Evolutionary conservation across 2,888 invertebrate genomes (phyloP), one percentile per base, ranked within the genome.

Genomic region (Habrosyne pyritoides): DNA sequence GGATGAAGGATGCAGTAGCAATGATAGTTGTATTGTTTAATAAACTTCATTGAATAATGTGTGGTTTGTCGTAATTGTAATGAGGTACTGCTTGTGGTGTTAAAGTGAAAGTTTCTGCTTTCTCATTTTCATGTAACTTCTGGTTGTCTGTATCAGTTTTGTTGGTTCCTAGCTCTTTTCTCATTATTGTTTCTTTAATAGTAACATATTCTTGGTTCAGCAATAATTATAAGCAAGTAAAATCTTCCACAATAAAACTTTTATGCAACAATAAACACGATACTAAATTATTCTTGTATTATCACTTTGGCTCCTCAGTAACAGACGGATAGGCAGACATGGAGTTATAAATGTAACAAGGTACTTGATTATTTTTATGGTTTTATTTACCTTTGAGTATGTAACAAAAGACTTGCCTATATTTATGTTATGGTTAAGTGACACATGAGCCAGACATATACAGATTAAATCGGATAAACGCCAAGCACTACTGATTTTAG

Each of bases 21-120:
- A 42, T 42, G 42, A 42, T 18, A 42, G 42, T 8, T 42, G 18
- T 42, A 42, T 33, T 33, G 33, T 33, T n/a, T 5, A n/a, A 33
- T 42, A n/a, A 42, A 42, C 18, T 18, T 8, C 7, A 42, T 42
- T 42, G 42, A 18, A 42, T 42, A 42, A 18, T 42, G 42, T 42
- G 42, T 42, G 42, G 24, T 24, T 0, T 42, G 42, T 42, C n/a
- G 6, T 2, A 18, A 42, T 42, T 18, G 42, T 18, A 8, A 36
- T 14, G 6, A 18, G 42, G 18, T 42, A n/a, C n/a, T n/a, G n/a
- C n/a, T n/a, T n/a, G n/a, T 42, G 2, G n/a, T 18, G 42, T 6
- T 42, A 42, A 42, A 42, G 42, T 42, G 42, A 42, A 42, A 42
- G 42, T 36, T 1, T 42, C 18, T 18, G 42, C 42, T 42, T 42